phyloP scores from a whole-genome alignment of 2,113 vertebrate species.

The Callocephalon fimbriatum region DNA sequence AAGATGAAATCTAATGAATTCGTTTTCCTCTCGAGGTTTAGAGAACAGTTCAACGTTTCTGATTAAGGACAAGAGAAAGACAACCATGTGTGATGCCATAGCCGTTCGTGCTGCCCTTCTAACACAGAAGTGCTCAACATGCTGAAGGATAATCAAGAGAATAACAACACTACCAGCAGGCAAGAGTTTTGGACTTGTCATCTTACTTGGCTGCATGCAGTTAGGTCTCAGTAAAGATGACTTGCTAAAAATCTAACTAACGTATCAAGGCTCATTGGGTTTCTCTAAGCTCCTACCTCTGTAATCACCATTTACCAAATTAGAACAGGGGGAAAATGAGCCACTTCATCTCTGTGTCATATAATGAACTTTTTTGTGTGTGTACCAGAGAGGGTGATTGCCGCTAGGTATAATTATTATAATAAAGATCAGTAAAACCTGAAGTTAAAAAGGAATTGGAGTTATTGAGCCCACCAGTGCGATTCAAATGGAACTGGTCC shows the following conservation, averaged over 20 bases:
- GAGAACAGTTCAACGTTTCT: not conserved
- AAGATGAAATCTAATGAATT: constrained; percentile 39
- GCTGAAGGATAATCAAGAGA: constrained; percentile 37
- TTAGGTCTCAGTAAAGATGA: constrained; percentile 49
- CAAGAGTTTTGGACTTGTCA: constrained; percentile 30
- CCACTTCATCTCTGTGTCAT: constrained; percentile 60
- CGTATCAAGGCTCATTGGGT: constrained; percentile 53
- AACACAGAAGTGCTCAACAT: not conserved
- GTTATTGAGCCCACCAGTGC: not conserved
- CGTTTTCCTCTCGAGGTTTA: not conserved
- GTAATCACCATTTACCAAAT: constrained; percentile 70
- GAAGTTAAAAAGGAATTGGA: constrained; percentile 45
- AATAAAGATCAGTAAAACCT: constrained; percentile 58
- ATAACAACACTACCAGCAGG: constrained; percentile 44
- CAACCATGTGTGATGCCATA: not conserved
- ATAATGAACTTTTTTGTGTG: constrained; percentile 62
- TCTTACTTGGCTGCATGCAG: constrained; percentile 39
- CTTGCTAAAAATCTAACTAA: constrained; percentile 66
- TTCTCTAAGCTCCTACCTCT: constrained; percentile 60
- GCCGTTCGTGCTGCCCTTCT: not conserved
- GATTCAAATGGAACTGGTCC: not conserved
- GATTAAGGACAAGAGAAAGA: constrained; percentile 45
- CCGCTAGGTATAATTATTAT: constrained; percentile 57
- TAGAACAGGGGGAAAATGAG: constrained; percentile 62
- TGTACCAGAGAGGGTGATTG: constrained; percentile 53